Percentiles rank a stretch among this genome's conserved stretches.
Conservation (phyloP, 2,113 vertebrate genomes). For the Labrus mixtus region DNA sequence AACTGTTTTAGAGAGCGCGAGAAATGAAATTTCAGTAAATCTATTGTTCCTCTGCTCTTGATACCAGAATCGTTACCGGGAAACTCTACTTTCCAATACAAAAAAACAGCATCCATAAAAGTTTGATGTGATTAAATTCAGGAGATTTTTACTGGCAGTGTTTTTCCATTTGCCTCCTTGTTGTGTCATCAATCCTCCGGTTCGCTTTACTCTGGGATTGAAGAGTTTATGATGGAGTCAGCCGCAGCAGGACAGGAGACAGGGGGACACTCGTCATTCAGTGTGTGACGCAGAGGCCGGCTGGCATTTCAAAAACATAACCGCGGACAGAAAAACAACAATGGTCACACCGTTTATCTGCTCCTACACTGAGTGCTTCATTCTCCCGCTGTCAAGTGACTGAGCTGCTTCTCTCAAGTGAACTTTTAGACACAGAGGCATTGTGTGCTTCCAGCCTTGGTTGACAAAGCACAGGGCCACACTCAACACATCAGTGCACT, state of each 20-base stretch:
- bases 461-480: constrained; percentile 42
- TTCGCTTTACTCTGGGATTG: no score
- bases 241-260: background rate
- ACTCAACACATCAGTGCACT: constrained; percentile 29
- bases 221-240: background rate
- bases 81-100: no score
- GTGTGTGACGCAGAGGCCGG: constrained; percentile 6
- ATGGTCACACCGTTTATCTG: constrained; percentile 25
- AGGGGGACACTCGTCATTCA: background rate
- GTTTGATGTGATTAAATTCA: no score
- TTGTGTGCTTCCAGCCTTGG: constrained; percentile 40
- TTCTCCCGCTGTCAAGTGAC: constrained; percentile 53
- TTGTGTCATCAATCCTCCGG: background rate
- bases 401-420: constrained; percentile 26
- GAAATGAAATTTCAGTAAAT: no score
- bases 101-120: no score
- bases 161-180: background rate
- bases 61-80: no score
- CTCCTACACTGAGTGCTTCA: constrained; percentile 13
- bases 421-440: constrained; percentile 31
- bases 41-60: no score
- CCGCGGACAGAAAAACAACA: background rate
- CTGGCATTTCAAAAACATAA: background rate
- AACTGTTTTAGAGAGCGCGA: no score
- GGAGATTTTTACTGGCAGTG: background rate